Evolutionary conservation across 2,113 vertebrate genomes (phyloP), one percentile per base, ranked within the genome.

Genomic region (Hemichromis elongatus): DNA sequence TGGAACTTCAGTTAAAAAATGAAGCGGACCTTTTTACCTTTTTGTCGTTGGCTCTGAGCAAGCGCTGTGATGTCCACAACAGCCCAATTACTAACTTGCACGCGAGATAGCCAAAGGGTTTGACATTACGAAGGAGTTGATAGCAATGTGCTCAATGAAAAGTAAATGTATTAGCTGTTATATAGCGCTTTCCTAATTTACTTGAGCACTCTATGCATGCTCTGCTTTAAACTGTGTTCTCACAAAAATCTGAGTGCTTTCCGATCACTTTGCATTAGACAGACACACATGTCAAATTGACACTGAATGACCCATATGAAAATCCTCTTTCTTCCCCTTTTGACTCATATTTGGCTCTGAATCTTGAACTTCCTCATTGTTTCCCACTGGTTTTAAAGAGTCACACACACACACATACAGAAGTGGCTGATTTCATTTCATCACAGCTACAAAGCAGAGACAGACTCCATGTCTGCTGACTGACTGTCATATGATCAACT

Each of bases 401-500:
- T 61, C 21, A 37, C 45, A 59, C 18, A 37, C 45, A 59, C 18
- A 40, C n/a, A 33, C n/a, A 55, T 21, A 77, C 55, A 81, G 45
- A 54, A 75, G 6, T 66, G 24, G 59, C 7, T 59, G 42, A 11
- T 70, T 77, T 50, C 54, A 11, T 70, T 77, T 50, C 54, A 86
- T 68, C 61, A 81, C 28, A 40, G 28, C 42, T 50, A 16, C 57
- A 24, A 16, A 79, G 55, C 3, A 24, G 13, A 79, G 28, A 82
- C 77, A 42, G 70, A 54, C 55, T 52, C 45, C 85, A 16, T 52
- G 88, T 91, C 86, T 91, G 89, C 73, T 93, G 93, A 93, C 37
- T 68, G 81, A 75, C 50, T 63, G 91, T 95, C 94, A 94, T 88
- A 82, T 95, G 94, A 95, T 33, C 90, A 85, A 77, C 33, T 26